Conservation (phyloP, 2,888 invertebrate species). For the Nemotelus pantherinus region DNA sequence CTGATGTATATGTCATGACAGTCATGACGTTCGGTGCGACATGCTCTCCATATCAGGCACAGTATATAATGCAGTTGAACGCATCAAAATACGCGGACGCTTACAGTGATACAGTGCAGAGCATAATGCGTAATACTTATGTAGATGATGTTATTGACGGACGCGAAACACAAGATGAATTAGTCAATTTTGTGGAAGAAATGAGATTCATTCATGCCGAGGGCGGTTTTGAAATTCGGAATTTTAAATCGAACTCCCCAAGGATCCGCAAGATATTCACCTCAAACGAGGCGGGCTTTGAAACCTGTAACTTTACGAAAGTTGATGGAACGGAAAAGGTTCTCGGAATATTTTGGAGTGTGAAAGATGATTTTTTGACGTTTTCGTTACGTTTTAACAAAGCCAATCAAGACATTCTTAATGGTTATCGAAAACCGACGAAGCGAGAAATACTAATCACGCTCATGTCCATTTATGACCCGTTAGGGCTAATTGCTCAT, state of each 20-base stretch:
- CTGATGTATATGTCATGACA: not conserved
- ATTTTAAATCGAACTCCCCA: conserved; percentile 6
- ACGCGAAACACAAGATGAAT: not conserved
- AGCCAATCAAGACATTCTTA: not conserved
- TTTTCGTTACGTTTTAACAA: conserved; percentile 1
- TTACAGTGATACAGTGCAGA: not conserved
- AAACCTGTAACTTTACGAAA: too few species aligned
- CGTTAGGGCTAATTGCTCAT: too few species aligned
- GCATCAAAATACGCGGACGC: not conserved
- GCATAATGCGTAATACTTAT: not conserved
- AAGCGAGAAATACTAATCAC: too few species aligned
- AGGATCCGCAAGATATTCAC: not conserved
- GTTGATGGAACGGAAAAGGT: too few species aligned
- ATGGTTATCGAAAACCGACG: too few species aligned
- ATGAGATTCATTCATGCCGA: not conserved
- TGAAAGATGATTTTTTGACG: not conserved
- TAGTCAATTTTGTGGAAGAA: not conserved
- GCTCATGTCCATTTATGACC: too few species aligned
- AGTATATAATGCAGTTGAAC: not conserved
- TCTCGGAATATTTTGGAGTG: not conserved
- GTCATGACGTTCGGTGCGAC: not conserved
- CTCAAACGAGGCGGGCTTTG: too few species aligned
- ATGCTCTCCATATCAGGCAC: too few species aligned
- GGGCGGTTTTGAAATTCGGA: not conserved
- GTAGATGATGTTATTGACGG: not conserved